These are phyloP conservation scores for Pantherophis alleghaniensis DNA, from an alignment of 2,797 vertebrate species.

Conservation along the genomic window DNA sequence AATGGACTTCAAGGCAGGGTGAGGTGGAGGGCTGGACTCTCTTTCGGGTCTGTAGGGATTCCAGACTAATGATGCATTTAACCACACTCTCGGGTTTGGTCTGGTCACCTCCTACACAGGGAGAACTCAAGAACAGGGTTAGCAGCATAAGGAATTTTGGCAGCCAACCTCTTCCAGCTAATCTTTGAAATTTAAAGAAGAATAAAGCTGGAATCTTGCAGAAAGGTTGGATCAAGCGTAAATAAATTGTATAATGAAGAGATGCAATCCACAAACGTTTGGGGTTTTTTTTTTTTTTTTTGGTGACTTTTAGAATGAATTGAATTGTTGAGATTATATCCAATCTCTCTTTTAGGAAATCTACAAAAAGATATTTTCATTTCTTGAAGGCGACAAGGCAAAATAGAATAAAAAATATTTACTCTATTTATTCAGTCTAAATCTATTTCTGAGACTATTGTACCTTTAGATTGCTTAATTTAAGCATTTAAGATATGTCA, in stretches of 20 bases:
- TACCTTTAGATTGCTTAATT: background rate
- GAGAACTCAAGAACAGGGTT: background rate
- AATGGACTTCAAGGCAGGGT: too few species aligned
- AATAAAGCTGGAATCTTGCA: background rate
- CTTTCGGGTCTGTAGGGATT: too few species aligned
- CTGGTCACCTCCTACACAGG: background rate
- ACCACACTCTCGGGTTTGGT: background rate
- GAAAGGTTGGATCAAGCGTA: slow-evolving; percentile 16
- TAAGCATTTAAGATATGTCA: slow-evolving; percentile 1
- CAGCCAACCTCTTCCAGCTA: background rate
- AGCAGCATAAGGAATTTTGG: background rate
- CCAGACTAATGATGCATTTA: background rate
- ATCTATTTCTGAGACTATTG: background rate
- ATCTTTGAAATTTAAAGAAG: background rate
- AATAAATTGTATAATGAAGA: slow-evolving; percentile 31
- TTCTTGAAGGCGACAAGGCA: background rate
- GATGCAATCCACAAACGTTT: background rate
- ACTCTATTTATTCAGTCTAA: background rate
- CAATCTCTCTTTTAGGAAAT: background rate
- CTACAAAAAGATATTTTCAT: background rate
- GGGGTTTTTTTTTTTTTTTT: background rate
- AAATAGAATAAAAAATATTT: background rate
- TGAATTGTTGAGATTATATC: background rate
- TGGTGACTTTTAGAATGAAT: background rate
- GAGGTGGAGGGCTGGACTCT: too few species aligned